A percentile compares a stretch with the other conserved stretches of the same genome.
These are phyloP conservation scores for Drosophila ficusphila DNA, from an alignment of 1,140 invertebrate genomes.

Conservation along the genomic window DNA sequence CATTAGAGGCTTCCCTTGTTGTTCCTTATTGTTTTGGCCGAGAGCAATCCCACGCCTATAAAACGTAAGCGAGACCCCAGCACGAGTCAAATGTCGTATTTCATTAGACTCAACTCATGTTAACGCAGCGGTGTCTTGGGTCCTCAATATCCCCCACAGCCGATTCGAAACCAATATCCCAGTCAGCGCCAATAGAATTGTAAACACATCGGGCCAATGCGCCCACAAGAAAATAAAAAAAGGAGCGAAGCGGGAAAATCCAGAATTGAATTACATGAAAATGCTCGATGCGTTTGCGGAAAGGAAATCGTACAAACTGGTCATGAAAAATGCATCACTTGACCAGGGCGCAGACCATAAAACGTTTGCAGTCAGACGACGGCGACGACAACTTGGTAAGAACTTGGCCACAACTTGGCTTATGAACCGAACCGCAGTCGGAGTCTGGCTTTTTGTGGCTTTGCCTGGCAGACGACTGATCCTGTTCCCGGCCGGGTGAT, in stretches of 20 bases:
- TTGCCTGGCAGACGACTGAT: constrained; percentile 44
- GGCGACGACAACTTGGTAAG: constrained; percentile 35
- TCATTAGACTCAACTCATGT: constrained; percentile 71
- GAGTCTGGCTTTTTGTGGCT: constrained; percentile 6
- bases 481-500: constrained; percentile 58
- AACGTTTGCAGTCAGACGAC: constrained; percentile 61
- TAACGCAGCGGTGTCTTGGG: constrained; percentile 62
- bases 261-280: constrained; percentile 81
- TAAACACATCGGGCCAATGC: constrained; percentile 60
- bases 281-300: constrained; percentile 74
- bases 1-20: constrained; percentile 9
- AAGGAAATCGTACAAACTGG: constrained; percentile 80
- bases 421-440: constrained; percentile 35
- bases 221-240: constrained; percentile 47
- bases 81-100: constrained; percentile 83
- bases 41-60: constrained; percentile 79
- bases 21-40: constrained; percentile 48
- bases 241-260: constrained; percentile 18
- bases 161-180: constrained; percentile 22
- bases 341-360: constrained; percentile 55
- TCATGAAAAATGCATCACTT: constrained; percentile 81
- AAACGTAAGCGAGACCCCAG: constrained; percentile 53
- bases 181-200: constrained; percentile 71
- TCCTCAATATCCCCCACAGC: constrained; percentile 8
- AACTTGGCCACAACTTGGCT: constrained; percentile 23